Conservation (phyloP, 1,140 invertebrate species). For the Brachionus angularis region DNA sequence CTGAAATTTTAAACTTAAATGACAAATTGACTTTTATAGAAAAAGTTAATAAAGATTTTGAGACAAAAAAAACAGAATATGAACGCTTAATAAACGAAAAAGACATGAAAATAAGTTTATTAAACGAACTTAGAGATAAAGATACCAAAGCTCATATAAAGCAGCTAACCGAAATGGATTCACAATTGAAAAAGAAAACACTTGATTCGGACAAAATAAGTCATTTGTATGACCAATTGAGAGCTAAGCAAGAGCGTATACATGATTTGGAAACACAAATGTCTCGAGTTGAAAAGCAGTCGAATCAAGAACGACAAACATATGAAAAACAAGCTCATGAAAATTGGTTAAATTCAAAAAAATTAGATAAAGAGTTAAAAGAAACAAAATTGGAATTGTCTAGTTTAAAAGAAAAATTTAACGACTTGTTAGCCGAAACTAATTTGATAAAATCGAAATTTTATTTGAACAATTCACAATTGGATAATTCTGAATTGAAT, state of each 20-base stretch:
- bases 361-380: conserved; percentile 31
- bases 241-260: conserved; percentile 21
- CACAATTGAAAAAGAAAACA: conserved; percentile 8
- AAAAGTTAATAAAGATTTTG: not conserved
- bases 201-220: conserved; percentile 16
- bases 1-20: not conserved
- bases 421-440: not conserved
- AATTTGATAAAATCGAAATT: not conserved
- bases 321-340: conserved; percentile 34
- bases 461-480: too few relatives aligned
- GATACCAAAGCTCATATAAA: conserved; percentile 31
- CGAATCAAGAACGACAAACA: conserved; percentile 13
- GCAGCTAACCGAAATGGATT: not conserved
- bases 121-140: conserved; percentile 31
- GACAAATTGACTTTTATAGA: not conserved
- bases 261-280: conserved; percentile 30
- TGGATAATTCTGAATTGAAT: not conserved
- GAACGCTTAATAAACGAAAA: not conserved
- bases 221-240: conserved; percentile 35
- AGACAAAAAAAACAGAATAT: not conserved
- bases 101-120: conserved; percentile 14
- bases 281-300: conserved; percentile 4
- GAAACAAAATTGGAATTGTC: not conserved
- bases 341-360: conserved; percentile 37
- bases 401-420: conserved; percentile 5